Evolutionary conservation across 2,113 vertebrate genomes (phyloP).

Genomic region (Acanthisitta chloris): DNA sequence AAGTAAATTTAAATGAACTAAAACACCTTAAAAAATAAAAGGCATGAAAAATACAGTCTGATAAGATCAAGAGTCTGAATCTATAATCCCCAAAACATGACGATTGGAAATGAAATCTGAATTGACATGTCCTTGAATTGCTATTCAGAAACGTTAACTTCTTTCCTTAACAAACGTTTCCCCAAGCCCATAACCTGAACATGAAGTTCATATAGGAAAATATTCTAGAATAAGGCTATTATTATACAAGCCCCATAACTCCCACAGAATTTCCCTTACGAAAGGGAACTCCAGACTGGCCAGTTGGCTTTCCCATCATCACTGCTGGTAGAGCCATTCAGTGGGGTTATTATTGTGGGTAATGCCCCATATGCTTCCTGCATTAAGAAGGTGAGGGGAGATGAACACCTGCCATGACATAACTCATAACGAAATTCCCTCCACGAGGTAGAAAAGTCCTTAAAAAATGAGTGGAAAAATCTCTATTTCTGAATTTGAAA

Average conservation of each 20-base stretch:
- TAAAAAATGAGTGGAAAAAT: conserved; percentile 45
- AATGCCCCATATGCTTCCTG: conserved; percentile 58
- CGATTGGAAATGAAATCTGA: background rate
- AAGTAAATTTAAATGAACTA: conserved; percentile 23
- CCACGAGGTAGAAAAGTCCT: background rate
- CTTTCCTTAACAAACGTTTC: background rate
- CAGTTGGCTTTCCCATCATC: conserved; percentile 12
- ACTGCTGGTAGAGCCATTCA: conserved; percentile 46
- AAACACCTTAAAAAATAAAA: background rate
- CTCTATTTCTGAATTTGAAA: conserved; percentile 21
- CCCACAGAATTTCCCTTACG: conserved; percentile 17
- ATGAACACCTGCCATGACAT: conserved; percentile 62
- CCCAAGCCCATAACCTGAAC: background rate
- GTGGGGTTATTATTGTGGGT: conserved; percentile 30
- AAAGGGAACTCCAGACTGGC: conserved; percentile 19
- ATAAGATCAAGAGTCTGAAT: conserved; percentile 9
- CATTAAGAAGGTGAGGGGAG: conserved; percentile 51
- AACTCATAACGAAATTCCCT: conserved; percentile 10
- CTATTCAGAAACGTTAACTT: background rate
- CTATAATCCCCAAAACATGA: background rate
- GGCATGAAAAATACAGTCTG: background rate
- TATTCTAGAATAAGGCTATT: conserved; percentile 48
- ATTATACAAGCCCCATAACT: conserved; percentile 2
- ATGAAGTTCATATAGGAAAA: conserved; percentile 46
- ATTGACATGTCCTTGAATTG: background rate